phyloP scores from a whole-genome alignment of 2,888 invertebrate species.

The Trichopoda pennipes region DNA sequence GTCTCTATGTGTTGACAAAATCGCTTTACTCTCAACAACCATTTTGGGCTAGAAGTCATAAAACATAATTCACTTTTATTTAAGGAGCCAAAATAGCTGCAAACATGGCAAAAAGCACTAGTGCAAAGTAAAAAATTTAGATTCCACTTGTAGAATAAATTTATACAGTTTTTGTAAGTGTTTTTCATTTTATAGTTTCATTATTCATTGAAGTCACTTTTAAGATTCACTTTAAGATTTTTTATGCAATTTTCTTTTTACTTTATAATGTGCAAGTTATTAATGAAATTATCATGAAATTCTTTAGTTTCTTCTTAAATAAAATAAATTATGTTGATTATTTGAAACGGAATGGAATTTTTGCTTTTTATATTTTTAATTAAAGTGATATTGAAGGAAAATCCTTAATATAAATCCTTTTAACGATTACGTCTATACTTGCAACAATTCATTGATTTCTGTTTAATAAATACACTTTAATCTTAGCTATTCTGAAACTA shows the following conservation, averaged over 20 bases:
- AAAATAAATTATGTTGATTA: no score
- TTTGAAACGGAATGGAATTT: no score
- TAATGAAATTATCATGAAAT: background rate
- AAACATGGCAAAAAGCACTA: slow-evolving; percentile 34
- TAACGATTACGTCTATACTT: no score
- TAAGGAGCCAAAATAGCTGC: slow-evolving; percentile 32
- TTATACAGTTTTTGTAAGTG: background rate
- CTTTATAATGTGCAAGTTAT: background rate
- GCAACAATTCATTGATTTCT: no score
- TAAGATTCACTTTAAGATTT: no score
- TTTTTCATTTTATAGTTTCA: background rate
- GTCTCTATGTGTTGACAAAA: slow-evolving; percentile 35
- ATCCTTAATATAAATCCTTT: no score
- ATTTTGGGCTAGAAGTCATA: slow-evolving; percentile 63
- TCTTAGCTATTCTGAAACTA: no score
- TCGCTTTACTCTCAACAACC: slow-evolving; percentile 65
- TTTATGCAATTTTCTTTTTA: background rate
- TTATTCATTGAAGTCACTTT: background rate
- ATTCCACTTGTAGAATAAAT: slow-evolving; percentile 52
- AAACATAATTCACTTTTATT: slow-evolving; percentile 64
- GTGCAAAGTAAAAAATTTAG: slow-evolving; percentile 53
- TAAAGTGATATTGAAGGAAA: no score
- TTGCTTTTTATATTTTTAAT: no score
- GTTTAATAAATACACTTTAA: no score
- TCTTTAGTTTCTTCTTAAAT: background rate